Evolutionary conservation across 64 coral and sea anemone species (phyloP).

Genomic region (Dendronephthya gigantea): DNA sequence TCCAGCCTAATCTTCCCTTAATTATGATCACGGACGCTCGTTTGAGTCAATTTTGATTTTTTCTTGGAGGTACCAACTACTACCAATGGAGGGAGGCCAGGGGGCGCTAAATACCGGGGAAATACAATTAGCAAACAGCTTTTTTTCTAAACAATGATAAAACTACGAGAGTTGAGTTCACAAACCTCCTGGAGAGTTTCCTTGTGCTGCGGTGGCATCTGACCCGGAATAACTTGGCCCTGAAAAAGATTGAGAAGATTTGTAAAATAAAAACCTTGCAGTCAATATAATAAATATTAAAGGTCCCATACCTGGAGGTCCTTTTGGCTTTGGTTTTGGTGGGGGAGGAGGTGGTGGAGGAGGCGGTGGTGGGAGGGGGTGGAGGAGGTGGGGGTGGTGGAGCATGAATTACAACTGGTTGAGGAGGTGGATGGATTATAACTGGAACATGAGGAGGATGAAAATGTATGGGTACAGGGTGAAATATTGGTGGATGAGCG

Average conservation of each 20-base stretch:
- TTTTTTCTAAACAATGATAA: too few species aligned
- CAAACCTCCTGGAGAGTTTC: background rate
- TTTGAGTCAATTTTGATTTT: background rate
- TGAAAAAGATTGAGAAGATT: background rate
- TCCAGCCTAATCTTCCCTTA: background rate
- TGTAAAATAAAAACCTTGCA: background rate
- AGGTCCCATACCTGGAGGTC: background rate
- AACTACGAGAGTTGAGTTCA: background rate
- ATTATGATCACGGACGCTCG: background rate
- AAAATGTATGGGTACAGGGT: background rate
- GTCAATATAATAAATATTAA: too few species aligned
- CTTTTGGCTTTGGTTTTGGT: background rate
- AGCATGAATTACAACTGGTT: background rate
- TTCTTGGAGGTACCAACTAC: background rate
- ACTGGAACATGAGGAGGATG: conserved; percentile 1
- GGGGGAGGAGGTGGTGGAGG: background rate
- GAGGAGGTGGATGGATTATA: background rate
- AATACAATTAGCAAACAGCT: background rate
- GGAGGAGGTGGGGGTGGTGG: background rate
- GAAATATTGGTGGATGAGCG: background rate
- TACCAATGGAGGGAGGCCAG: background rate
- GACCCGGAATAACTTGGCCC: background rate
- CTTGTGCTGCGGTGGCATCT: background rate
- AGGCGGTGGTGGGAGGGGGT: background rate
- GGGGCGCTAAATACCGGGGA: background rate